Percentiles rank a stretch among this genome's conserved stretches.
Evolutionary conservation across 2,888 invertebrate genomes (phyloP).

Genomic region (Cacoxenus indagator): DNA sequence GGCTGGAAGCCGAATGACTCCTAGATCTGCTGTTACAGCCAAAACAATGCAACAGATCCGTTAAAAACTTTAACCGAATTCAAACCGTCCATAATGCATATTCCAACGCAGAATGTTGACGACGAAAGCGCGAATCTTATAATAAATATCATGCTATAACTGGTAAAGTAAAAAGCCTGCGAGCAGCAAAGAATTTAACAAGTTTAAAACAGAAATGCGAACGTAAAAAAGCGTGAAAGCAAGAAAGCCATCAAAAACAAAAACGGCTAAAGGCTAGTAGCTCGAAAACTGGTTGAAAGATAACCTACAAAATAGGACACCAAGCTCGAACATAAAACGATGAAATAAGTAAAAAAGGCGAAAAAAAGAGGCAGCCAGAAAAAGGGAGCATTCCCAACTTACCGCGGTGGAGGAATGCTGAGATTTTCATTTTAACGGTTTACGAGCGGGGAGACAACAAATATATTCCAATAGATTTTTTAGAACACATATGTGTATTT

Average conservation of each 20-base stretch:
- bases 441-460: constrained; percentile 43
- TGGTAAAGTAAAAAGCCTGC: constrained; percentile 45
- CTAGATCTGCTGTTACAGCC: not conserved
- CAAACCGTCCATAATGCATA: too few species aligned
- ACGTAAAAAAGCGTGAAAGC: constrained; percentile 53
- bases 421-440: constrained; percentile 61
- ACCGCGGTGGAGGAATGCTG: constrained; percentile 81
- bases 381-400: constrained; percentile 73
- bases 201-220: constrained; percentile 23
- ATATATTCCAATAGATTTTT: constrained; percentile 56
- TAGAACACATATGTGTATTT: constrained; percentile 39
- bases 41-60: too few species aligned
- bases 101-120: too few species aligned
- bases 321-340: constrained; percentile 43
- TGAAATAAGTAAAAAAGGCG: constrained; percentile 43
- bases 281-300: constrained; percentile 41
- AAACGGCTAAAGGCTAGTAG: constrained; percentile 27
- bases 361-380: constrained; percentile 35
- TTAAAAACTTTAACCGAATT: too few species aligned
- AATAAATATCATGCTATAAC: constrained; percentile 29
- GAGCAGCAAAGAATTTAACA: constrained; percentile 38
- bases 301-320: constrained; percentile 35
- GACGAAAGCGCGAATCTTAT: not conserved
- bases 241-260: constrained; percentile 44
- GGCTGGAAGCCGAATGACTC: too few species aligned